A percentile compares a stretch with the other conserved stretches of the same genome.
phyloP scores from a whole-genome alignment of 2,113 vertebrate species.

The Opisthocomus hoazin region DNA sequence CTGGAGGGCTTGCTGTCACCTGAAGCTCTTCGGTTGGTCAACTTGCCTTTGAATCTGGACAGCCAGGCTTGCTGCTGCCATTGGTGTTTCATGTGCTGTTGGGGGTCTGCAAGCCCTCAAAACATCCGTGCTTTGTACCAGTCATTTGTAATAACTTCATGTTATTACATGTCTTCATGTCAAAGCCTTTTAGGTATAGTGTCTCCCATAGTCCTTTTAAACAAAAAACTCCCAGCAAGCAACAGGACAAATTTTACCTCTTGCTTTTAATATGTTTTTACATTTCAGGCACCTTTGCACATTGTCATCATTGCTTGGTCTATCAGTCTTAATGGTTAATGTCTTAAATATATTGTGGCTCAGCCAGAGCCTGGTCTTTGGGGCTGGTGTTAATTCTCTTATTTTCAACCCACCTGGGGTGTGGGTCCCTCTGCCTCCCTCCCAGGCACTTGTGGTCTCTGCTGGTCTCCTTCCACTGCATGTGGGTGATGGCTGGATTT shows the following conservation, averaged over 20 bases:
- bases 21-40: neutral
- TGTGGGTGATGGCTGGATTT: neutral
- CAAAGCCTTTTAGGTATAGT: neutral
- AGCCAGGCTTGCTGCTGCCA: neutral
- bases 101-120: neutral
- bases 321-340: neutral
- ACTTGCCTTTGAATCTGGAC: fast-evolving
- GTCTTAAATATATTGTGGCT: neutral
- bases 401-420: neutral
- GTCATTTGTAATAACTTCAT: neutral
- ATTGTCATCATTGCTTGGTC: neutral
- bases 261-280: neutral
- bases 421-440: neutral
- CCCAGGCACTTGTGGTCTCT: neutral
- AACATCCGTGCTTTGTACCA: neutral
- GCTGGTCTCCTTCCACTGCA: neutral
- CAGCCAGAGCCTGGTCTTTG: neutral
- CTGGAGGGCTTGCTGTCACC: neutral
- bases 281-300: neutral
- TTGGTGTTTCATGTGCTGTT: neutral
- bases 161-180: neutral
- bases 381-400: neutral
- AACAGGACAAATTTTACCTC: neutral
- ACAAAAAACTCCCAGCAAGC: neutral
- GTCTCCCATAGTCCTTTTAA: neutral